Conservation (phyloP, 1,140 invertebrate genomes). For the Hylaeus volcanicus region DNA sequence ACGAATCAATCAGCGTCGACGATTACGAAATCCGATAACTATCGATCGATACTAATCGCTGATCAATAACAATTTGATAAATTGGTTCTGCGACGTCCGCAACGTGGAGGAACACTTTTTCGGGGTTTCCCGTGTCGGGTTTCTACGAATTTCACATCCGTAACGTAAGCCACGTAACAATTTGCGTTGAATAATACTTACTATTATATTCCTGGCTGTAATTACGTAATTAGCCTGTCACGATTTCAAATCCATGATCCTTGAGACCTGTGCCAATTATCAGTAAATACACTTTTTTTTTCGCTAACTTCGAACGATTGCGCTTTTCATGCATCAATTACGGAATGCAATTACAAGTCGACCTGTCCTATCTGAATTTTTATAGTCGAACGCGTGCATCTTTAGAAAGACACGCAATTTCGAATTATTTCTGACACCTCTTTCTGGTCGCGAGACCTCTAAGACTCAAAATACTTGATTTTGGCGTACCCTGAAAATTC, state of each 20-base stretch:
- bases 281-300: slow-evolving; percentile 1
- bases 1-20: background rate
- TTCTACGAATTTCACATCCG: slow-evolving; percentile 2
- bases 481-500: no score
- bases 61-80: background rate
- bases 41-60: background rate
- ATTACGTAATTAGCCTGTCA: slow-evolving; percentile 39
- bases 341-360: background rate
- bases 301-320: background rate
- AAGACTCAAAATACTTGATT: no score
- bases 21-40: background rate
- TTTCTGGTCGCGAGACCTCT: no score
- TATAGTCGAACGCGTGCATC: background rate
- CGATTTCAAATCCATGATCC: slow-evolving; percentile 12
- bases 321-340: background rate
- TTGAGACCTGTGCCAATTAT: slow-evolving; percentile 15
- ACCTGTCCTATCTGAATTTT: background rate
- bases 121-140: background rate
- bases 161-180: background rate
- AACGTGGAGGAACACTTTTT: background rate
- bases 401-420: no score
- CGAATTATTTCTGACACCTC: no score
- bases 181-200: slow-evolving; percentile 10
- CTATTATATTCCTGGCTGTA: background rate
- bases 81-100: background rate